Conservation (phyloP, 2,888 invertebrate genomes). For the Cataglyphis altisquamis region DNA sequence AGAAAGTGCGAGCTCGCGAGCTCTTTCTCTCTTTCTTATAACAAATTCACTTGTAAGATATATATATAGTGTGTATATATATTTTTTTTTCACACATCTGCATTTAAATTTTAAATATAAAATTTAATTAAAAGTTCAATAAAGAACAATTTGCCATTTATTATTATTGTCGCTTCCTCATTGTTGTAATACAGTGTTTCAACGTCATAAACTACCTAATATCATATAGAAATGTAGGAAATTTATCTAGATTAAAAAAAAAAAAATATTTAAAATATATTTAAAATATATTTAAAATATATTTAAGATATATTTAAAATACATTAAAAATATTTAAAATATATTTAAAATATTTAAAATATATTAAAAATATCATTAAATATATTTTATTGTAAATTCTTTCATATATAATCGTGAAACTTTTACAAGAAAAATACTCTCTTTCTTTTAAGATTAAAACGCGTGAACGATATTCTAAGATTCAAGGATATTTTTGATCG, state of each 20-base stretch:
- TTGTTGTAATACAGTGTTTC: not conserved
- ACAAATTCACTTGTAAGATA: not conserved
- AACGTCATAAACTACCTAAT: not conserved
- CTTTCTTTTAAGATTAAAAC: not conserved
- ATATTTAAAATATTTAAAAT: too few species aligned
- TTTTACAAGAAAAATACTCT: not conserved
- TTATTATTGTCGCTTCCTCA: too few species aligned
- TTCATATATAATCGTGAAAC: not conserved
- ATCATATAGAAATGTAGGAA: not conserved
- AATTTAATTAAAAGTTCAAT: not conserved
- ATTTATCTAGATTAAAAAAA: not conserved
- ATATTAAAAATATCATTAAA: too few species aligned
- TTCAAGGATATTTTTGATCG: conserved; percentile 43
- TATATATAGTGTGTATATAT: not conserved
- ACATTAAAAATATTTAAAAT: too few species aligned
- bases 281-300: too few species aligned
- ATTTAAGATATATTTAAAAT: too few species aligned
- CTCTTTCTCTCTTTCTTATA: too few species aligned
- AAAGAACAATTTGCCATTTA: not conserved
- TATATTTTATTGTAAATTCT: not conserved
- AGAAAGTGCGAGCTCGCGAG: not conserved
- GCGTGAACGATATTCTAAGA: not conserved
- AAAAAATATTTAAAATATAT: not conserved
- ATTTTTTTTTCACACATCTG: not conserved
- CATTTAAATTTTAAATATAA: not conserved